Evolutionary conservation across 1,140 invertebrate species (phyloP), one percentile per base, ranked within the genome.

Genomic region (Drepana arcuata): DNA sequence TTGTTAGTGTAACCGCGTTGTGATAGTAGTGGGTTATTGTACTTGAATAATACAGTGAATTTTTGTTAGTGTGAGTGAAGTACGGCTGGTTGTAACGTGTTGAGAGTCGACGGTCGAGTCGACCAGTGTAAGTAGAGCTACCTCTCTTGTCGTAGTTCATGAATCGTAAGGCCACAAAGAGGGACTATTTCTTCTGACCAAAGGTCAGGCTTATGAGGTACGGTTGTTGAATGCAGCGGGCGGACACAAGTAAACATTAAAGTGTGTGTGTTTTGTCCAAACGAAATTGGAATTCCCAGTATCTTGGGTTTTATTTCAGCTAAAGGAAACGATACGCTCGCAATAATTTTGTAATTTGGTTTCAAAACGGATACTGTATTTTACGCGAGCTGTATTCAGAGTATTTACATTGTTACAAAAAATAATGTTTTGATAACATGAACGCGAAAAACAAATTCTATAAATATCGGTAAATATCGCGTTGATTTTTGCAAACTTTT

Each of bases 31-130:
- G 11, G 26, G 16, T 30, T 9, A 13, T 7, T 23, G 35, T 18
- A 23, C 12, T 6, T 1, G 35, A 25, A 27, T 35, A 33, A 14
- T 34, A 11, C 14, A 16, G 31, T 7, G 11, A 1, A 10, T 34
- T 34, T 7, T 4, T 27, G 41, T 43, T 31, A 36, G 46, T 25
- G 45, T 46, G 7, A 11, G 28, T 24, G 16, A 30, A 44, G 28
- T 31, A 29, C 14, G 13, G 34, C 34, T 10, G 12, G 46, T 49
- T 16, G 29, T 27, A 37, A 49, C 46, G 27, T 40, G 46, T 48
- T 36, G 18, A 21, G 15, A 10, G 6, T 7, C 2, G 10, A n/a
- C n/a, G n/a, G n/a, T n/a, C n/a, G 13, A 5, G 29, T 13, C 5
- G 9, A 7, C 46, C 24, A 43, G 7, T n/a, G 3, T 24, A 13